Conservation (phyloP, 35 echinoderm and acorn worm genomes). For the Ophiothrix spiculata region DNA sequence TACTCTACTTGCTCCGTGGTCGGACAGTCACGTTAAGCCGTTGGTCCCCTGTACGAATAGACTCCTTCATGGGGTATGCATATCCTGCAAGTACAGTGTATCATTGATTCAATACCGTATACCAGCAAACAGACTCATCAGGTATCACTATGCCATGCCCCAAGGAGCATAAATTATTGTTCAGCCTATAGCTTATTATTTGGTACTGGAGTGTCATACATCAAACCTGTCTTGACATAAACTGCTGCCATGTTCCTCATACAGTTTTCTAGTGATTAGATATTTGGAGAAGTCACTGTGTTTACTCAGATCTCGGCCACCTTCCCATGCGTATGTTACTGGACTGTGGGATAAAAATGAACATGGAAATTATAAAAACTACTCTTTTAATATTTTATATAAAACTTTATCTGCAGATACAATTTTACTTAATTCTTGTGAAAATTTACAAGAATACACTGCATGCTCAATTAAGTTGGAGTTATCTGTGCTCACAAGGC, state of each 20-base stretch:
- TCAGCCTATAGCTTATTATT: too few relatives aligned
- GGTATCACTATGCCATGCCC: too few relatives aligned
- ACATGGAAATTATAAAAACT: neutral
- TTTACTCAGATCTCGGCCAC: constrained; percentile 52
- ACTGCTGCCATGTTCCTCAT: constrained; percentile 79
- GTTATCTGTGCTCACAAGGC: neutral
- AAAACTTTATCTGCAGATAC: neutral
- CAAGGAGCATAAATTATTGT: too few relatives aligned
- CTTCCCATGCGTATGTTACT: constrained; percentile 87
- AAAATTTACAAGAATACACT: neutral
- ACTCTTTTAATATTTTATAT: neutral
- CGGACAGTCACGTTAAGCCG: too few relatives aligned
- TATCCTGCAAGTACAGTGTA: too few relatives aligned
- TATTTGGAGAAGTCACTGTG: constrained; percentile 59
- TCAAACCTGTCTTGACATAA: constrained; percentile 94
- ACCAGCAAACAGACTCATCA: too few relatives aligned
- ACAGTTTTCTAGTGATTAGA: constrained; percentile 86
- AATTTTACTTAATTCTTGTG: neutral
- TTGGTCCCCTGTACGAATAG: too few relatives aligned
- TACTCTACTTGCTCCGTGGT: too few relatives aligned
- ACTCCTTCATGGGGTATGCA: too few relatives aligned
- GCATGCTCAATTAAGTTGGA: neutral
- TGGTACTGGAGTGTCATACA: constrained; percentile 76
- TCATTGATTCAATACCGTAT: too few relatives aligned
- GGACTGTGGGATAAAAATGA: constrained; percentile 54